phyloP scores from a whole-genome alignment of 2,113 vertebrate genomes.

The Albula goreensis region DNA sequence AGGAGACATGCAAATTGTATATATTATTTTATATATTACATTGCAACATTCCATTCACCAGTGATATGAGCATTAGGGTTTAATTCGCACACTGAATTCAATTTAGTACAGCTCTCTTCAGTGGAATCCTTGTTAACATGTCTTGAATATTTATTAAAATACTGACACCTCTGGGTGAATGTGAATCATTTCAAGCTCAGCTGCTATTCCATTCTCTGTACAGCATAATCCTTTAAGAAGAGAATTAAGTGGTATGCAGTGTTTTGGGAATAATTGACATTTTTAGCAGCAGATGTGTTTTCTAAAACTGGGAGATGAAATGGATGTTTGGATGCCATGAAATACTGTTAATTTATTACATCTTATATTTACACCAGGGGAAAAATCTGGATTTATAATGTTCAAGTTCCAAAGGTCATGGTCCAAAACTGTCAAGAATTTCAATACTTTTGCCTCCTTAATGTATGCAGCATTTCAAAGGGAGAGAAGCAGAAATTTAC shows the following conservation, averaged over 20 bases:
- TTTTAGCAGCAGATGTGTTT: too few relatives aligned
- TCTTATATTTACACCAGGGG: neutral
- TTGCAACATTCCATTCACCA: neutral
- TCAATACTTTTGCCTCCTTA: neutral
- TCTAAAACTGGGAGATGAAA: neutral
- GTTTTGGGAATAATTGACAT: too few relatives aligned
- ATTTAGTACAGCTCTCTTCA: slow-evolving; percentile 3
- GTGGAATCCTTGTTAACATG: neutral
- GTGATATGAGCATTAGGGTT: slow-evolving; percentile 4
- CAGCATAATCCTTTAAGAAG: neutral
- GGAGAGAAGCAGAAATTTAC: too few relatives aligned
- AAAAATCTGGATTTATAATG: neutral
- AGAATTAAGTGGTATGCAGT: neutral
- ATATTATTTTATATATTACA: neutral
- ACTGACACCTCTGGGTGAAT: neutral
- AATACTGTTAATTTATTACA: neutral
- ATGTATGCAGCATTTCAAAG: neutral
- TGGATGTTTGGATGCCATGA: neutral
- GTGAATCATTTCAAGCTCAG: neutral
- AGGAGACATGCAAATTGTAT: neutral
- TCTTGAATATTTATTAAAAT: slow-evolving; percentile 2
- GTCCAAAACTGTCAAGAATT: too few relatives aligned
- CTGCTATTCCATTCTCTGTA: neutral
- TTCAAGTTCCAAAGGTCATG: neutral
- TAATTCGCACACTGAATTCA: slow-evolving; percentile 2